Conservation (phyloP, 2,888 invertebrate genomes). For the Machimus atricapillus region DNA sequence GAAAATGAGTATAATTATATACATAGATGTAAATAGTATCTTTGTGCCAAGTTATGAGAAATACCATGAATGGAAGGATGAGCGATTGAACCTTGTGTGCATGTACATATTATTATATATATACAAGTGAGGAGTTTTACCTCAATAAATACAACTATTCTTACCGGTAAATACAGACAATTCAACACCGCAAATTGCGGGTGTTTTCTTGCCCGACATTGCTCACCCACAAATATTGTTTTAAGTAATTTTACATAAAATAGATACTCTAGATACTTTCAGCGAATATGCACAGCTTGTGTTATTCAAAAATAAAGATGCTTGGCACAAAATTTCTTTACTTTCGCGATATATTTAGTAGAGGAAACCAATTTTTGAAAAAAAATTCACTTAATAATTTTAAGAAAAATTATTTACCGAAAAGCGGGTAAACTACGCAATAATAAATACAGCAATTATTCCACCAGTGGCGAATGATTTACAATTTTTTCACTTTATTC, state of each 20-base stretch:
- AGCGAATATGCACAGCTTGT: not conserved
- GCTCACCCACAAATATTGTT: not conserved
- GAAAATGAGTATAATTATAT: not conserved
- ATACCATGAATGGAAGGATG: not conserved
- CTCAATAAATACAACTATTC: not conserved
- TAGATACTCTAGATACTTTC: not conserved
- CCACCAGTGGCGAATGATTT: not conserved
- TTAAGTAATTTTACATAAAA: not conserved
- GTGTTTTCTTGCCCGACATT: constrained; percentile 27
- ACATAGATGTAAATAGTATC: not conserved
- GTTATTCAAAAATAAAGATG: not conserved
- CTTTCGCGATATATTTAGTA: not conserved
- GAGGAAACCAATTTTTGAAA: not conserved
- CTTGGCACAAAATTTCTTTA: not conserved
- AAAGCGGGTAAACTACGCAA: not conserved
- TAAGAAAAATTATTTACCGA: not conserved
- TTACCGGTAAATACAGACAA: constrained; percentile 16
- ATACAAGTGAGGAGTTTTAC: not conserved
- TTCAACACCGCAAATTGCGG: constrained; percentile 17
- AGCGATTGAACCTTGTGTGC: not conserved
- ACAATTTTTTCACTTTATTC: not conserved
- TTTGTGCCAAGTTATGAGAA: not conserved
- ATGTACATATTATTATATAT: not conserved
- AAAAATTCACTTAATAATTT: not conserved
- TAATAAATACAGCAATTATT: not conserved